phyloP scores from a whole-genome alignment of 2,797 vertebrate species.

The Karalla daura region DNA sequence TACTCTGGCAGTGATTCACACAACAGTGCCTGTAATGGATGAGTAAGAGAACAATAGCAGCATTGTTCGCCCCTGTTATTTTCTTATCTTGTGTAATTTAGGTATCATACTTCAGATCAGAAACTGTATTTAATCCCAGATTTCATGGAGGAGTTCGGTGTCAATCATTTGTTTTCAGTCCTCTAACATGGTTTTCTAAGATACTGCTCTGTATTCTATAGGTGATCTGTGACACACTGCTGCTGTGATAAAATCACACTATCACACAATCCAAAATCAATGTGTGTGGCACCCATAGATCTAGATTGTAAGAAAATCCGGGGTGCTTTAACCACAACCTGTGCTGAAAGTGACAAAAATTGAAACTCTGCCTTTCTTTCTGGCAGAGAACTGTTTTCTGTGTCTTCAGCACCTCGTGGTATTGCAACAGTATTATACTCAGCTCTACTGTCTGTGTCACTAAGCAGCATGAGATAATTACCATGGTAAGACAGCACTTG shows the following conservation, averaged over 20 bases:
- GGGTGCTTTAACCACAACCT: conserved; percentile 1
- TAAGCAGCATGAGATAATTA: conserved; percentile 49
- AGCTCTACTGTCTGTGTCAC: background rate
- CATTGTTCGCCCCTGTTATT: conserved; percentile 6
- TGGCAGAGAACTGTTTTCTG: background rate
- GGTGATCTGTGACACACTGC: background rate
- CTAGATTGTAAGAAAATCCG: conserved; percentile 11
- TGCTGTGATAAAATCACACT: background rate
- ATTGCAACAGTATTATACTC: background rate
- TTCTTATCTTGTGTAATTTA: background rate
- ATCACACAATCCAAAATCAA: conserved; percentile 2
- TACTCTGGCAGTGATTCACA: too few relatives aligned
- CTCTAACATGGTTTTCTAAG: background rate
- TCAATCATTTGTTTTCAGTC: background rate
- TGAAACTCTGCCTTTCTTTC: conserved; percentile 5
- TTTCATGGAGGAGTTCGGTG: background rate
- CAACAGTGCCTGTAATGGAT: conserved; percentile 19
- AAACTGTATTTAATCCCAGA: background rate
- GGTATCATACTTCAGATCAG: background rate
- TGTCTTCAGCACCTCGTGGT: conserved; percentile 3
- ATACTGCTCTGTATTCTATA: background rate
- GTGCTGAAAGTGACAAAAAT: background rate
- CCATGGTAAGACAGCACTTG: conserved; percentile 22
- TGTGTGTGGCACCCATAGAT: background rate
- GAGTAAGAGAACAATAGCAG: conserved; percentile 6